Evolutionary conservation across 1,140 invertebrate species (phyloP), one percentile per base, ranked within the genome.

Genomic region (Halictus rubicundus): DNA sequence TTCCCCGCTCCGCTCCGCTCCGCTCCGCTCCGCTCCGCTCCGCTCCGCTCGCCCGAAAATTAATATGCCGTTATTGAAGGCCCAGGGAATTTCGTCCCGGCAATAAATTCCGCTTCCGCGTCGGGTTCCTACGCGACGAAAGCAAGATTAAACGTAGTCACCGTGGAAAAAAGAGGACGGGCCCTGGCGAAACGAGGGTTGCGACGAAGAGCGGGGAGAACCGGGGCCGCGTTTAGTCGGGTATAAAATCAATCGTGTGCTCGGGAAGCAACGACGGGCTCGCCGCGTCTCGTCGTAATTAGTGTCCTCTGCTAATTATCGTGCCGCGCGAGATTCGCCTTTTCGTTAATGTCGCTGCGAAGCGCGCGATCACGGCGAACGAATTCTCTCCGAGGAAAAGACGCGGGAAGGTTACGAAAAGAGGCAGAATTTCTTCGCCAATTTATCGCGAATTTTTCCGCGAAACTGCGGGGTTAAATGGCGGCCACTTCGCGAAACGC

Each of bases 191-290:
- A 46, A 12, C 2, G 42, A 14, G 42, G 42, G 14, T 69, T 23
- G 14, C 23, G 49, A 54, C n/a, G 39, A n/a, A 32, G 27, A 23
- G 2, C 6, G 39, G 25, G 32, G 42, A 46, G 9, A n/a, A n/a
- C n/a, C 49, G 16, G 49, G 49, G 46, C 5, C 46, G 6, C 46
- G 57, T 71, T 70, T 27, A 27, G 42, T 71, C 49, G 42, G 16
- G 19, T 78, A 64, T 64, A 72, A 78, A 71, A 78, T 78, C 76
- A 64, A 78, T 78, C 59, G 68, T 63, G 75, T n/a, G 10, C 49
- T 68, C 39, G 65, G 66, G 25, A 54, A 16, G 16, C 66, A 32
- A 25, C 25, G 42, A 7, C 39, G 65, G 16, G 42, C 37, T 69
- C 46, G 12, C 52, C 27, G n/a, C 49, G 19, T 39, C 66, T 37